These are phyloP conservation scores for Sciurus vulgaris DNA, from an alignment of 2,797 vertebrate genomes.

Conservation along the genomic window DNA sequence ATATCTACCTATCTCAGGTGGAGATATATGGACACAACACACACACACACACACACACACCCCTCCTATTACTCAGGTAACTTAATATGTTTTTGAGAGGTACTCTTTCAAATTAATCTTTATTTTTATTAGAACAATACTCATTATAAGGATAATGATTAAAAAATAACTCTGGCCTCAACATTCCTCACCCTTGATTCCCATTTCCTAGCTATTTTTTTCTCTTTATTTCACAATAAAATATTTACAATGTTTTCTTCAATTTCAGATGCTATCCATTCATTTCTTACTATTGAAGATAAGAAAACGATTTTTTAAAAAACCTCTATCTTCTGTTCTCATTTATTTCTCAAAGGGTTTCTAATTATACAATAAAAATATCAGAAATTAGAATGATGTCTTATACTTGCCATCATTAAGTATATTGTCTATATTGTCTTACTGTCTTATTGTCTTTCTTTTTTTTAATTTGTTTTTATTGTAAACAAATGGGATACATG, in stretches of 20 bases:
- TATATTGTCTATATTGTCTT: no score
- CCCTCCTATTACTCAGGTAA: not conserved
- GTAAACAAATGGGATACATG: no score
- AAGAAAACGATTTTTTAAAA: not conserved
- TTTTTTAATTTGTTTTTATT: no score
- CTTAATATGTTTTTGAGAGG: not conserved
- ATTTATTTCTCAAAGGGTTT: no score
- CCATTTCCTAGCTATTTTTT: conserved; percentile 2
- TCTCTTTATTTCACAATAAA: not conserved
- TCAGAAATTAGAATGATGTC: no score
- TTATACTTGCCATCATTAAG: no score
- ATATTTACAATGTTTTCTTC: not conserved
- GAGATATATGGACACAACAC: not conserved
- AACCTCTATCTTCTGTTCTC: not conserved
- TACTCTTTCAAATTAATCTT: not conserved
- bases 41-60: not conserved
- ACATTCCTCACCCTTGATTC: not conserved
- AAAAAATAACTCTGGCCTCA: conserved; percentile 14
- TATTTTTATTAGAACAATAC: conserved; percentile 13
- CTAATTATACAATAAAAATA: no score
- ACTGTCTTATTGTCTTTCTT: no score
- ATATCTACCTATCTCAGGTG: not conserved
- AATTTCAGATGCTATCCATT: not conserved
- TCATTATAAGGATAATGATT: not conserved
- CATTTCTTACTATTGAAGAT: not conserved